phyloP scores from a whole-genome alignment of 2,113 vertebrate genomes.

The Pseudois nayaur region DNA sequence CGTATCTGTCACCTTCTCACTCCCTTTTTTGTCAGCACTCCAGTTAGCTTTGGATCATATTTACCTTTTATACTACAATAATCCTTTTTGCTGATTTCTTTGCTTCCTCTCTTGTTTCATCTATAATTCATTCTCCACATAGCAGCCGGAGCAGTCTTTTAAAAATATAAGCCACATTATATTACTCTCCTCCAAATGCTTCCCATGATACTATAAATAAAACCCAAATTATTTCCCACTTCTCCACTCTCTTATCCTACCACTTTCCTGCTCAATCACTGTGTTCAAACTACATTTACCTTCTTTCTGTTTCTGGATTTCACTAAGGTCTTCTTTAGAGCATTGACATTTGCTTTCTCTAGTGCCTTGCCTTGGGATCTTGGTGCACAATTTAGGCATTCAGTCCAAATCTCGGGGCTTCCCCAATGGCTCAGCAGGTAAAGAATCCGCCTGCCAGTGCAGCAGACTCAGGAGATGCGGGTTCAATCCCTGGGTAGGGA shows the following conservation, averaged over 20 bases:
- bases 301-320: neutral
- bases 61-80: neutral
- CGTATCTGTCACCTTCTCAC: neutral
- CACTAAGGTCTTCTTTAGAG: neutral
- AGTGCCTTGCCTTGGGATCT: neutral
- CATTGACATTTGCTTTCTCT: neutral
- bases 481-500: neutral
- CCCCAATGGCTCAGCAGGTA: neutral
- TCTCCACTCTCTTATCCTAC: neutral
- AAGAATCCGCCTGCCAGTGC: neutral
- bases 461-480: neutral
- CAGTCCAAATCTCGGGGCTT: neutral
- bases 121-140: neutral
- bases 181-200: neutral
- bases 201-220: neutral
- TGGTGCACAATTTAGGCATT: neutral
- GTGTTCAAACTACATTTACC: accelerated
- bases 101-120: neutral
- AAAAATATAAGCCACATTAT: neutral
- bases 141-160: neutral
- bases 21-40: too few relatives aligned
- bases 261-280: neutral
- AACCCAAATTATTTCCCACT: neutral
- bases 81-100: neutral
- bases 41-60: neutral